Evolutionary conservation across 1,140 invertebrate genomes (phyloP).

Genomic region (Araneus ventricosus): DNA sequence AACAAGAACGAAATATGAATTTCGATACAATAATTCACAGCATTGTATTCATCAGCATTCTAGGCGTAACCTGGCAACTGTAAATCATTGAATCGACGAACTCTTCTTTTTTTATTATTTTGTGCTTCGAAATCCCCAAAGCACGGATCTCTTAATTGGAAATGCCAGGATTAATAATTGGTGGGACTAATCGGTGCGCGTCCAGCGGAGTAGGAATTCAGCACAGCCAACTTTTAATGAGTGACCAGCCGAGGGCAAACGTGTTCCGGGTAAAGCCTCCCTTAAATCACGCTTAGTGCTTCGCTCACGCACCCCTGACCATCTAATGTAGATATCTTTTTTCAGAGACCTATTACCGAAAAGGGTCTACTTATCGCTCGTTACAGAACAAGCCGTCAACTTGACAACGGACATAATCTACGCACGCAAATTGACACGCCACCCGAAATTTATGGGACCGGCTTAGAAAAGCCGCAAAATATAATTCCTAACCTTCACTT

Average conservation of each 20-base stretch:
- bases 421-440: slow-evolving; percentile 63
- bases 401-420: slow-evolving; percentile 66
- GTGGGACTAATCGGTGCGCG: background rate
- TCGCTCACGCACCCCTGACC: slow-evolving; percentile 27
- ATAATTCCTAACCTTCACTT: slow-evolving; percentile 27
- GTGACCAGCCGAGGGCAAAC: background rate
- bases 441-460: slow-evolving; percentile 53
- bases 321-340: slow-evolving; percentile 71
- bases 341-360: slow-evolving; percentile 22
- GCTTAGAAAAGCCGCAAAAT: slow-evolving; percentile 6
- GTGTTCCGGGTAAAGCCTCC: slow-evolving; percentile 54
- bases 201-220: background rate
- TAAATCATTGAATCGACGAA: background rate
- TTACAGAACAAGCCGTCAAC: slow-evolving; percentile 70
- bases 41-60: background rate
- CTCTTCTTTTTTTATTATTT: background rate
- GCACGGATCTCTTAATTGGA: slow-evolving; percentile 10
- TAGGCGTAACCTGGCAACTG: background rate
- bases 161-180: slow-evolving; percentile 19
- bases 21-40: background rate
- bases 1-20: background rate
- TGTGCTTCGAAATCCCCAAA: background rate
- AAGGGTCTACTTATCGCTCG: slow-evolving; percentile 55
- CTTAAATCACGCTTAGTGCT: slow-evolving; percentile 72
- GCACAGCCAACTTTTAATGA: slow-evolving; percentile 6